Evolutionary conservation across 2,113 vertebrate genomes (phyloP), one percentile per base, ranked within the genome.

Genomic region (Heterotilapia buettikoferi): DNA sequence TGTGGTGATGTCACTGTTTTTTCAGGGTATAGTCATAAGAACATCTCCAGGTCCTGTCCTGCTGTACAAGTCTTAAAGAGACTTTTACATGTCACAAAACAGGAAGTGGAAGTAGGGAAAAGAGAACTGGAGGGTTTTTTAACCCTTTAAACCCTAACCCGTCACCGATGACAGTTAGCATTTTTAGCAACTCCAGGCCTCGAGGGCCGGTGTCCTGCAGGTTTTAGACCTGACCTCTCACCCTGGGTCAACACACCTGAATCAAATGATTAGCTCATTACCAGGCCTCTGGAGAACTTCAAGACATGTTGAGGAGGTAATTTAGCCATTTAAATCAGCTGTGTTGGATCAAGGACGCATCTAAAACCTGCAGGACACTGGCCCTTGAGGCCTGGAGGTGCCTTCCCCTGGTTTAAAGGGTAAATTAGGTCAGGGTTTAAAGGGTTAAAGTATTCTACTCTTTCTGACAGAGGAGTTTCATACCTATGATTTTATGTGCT

Each of bases 1-100:
- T 19, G 78, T 3, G 71, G 56, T 92, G 88, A 93, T 84, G 93
- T 92, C 86, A 86, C 82, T 84, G 82, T 90, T 89, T 84, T 90
- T 31, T 18, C 43, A 66, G 88, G 33, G 19, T 38, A 84, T 76
- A 84, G 29, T 86, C 43, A 82, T n/a, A 84, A 78, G 63, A 92
- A 84, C 59, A 56, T 59, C 61, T 76, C 3, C 26, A 79, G 40
- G 88, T 89, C 43, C 31, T 86, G 89, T 87, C 59, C 84, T 66
- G 80, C 71, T 40, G 19, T 8, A 66, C n/a, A 40, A 68, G 50
- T 40, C 29, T 80, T 56, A 82, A 5, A 36, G 54, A 68, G 13
- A 38, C 19, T n/a, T 24, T 26, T 78, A 38, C 11, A 54, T 56
- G 79, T 61, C 36, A 80, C 68, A 29, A 76, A 76, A 50, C 24